A percentile compares a stretch with the other conserved stretches of the same genome.
Conservation (phyloP, 2,888 invertebrate genomes). For the Axea sp. region DNA sequence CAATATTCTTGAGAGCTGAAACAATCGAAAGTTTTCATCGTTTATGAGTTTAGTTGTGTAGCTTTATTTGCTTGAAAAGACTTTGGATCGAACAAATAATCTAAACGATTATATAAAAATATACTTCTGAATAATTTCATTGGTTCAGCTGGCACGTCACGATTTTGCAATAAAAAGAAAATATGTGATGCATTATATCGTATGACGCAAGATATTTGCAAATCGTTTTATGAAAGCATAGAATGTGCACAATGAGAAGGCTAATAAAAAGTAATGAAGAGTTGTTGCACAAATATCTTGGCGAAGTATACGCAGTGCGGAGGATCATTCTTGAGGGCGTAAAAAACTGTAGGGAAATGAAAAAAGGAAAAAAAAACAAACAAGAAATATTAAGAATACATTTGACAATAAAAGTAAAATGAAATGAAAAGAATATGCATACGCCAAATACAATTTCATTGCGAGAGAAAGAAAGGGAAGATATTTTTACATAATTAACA, state of each 20-base stretch:
- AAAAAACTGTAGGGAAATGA: slow-evolving; percentile 26
- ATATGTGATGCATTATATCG: slow-evolving; percentile 21
- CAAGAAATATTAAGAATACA: slow-evolving; percentile 45
- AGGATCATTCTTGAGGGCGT: slow-evolving; percentile 25
- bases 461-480: slow-evolving; percentile 8
- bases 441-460: slow-evolving; percentile 23
- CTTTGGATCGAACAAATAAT: no score
- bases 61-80: no score
- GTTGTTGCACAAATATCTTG: slow-evolving; percentile 38
- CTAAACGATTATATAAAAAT: no score
- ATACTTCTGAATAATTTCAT: background rate
- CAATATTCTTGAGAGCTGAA: no score
- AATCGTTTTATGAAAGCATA: slow-evolving; percentile 44
- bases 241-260: slow-evolving; percentile 42
- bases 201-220: slow-evolving; percentile 41
- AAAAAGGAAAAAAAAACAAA: slow-evolving; percentile 30
- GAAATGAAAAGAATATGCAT: slow-evolving; percentile 19
- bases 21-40: no score
- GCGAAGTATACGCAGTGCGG: slow-evolving; percentile 36
- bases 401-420: slow-evolving; percentile 29
- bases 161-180: slow-evolving; percentile 29
- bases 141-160: slow-evolving; percentile 17
- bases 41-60: no score
- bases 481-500: slow-evolving; percentile 34
- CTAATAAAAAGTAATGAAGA: slow-evolving; percentile 53